Conservation (phyloP, 2,113 vertebrate genomes). For the Pelecanoides urinatrix region DNA sequence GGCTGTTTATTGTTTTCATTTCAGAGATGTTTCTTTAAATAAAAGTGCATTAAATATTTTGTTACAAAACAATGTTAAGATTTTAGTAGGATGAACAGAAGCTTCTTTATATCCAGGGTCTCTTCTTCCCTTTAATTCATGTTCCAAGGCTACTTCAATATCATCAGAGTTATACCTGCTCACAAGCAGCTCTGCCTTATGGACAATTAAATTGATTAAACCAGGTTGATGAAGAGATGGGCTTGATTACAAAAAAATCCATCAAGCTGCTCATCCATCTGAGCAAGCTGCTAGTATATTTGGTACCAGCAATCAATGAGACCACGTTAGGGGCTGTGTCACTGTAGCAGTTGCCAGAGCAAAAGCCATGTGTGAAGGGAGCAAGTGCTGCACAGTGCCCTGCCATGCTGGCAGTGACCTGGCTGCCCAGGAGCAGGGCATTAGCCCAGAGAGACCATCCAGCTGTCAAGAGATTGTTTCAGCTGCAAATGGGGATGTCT, state of each 20-base stretch:
- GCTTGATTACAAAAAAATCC: neutral
- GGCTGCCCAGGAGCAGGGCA: neutral
- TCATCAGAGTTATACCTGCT: neutral
- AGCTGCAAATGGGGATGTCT: neutral
- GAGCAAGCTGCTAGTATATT: neutral
- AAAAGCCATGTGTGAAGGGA: neutral
- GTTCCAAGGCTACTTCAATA: neutral
- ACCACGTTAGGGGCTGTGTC: neutral
- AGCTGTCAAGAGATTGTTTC: neutral
- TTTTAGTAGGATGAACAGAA: neutral
- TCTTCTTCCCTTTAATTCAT: neutral
- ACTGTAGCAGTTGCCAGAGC: neutral
- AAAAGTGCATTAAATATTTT: neutral
- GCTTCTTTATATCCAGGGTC: neutral
- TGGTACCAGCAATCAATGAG: neutral
- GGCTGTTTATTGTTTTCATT: slow-evolving; percentile 45
- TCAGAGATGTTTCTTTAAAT: neutral
- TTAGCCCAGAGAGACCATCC: neutral
- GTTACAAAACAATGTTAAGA: neutral
- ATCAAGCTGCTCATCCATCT: neutral
- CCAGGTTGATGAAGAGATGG: neutral
- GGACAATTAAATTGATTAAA: neutral
- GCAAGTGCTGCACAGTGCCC: neutral
- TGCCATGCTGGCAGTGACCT: neutral
- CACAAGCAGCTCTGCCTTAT: neutral